Evolutionary conservation across 2,888 invertebrate species (phyloP), one percentile per base, ranked within the genome.

Genomic region (Dicyrtomina minuta): DNA sequence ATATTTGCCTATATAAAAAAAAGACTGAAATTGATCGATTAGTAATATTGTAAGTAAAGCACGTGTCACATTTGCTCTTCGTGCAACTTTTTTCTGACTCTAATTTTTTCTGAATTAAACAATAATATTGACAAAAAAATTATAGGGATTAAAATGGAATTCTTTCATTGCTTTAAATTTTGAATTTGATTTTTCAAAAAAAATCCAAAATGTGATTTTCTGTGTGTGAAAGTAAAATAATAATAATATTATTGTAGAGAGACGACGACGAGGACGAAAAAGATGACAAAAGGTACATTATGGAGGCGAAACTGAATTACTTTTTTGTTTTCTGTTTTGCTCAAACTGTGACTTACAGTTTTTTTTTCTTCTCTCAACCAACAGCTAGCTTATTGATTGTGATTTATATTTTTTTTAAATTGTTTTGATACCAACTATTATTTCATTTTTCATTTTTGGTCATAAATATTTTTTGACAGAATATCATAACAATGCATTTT

Each of bases 381-480:
- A 70, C 66, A 68, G 66, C 66, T 72, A 70, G 70, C 71, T 74
- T 70, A 71, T 68, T 70, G 59, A 69, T 74, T 60, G 58, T 46
- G 20, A 5, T 58, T 46, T 20, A 51, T 66, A 46, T 33, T 33
- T 33, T 33, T 33, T 33, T 33, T 33, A 33, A 33, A 33, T 39
- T 12, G 17, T 12, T 17, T 22, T 72, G 69, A 70, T 62, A 71
- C 68, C 68, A 74, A 71, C 67, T 71, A 72, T 53, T 44, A 43
- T 44, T 51, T 13, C 15, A 13, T 24, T 55, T 15, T 5, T 22
- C n/a, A 33, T 58, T 43, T 60, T 74, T 72, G 72, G 74, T 74
- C 74, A 72, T 72, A 72, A 73, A 70, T 72, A 72, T 72, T 72
- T n/a, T 33, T 74, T 72, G 69, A 72, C 71, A 71, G 67, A 74